Evolutionary conservation across 2,113 vertebrate genomes (phyloP).

Genomic region (Mixornis gularis): DNA sequence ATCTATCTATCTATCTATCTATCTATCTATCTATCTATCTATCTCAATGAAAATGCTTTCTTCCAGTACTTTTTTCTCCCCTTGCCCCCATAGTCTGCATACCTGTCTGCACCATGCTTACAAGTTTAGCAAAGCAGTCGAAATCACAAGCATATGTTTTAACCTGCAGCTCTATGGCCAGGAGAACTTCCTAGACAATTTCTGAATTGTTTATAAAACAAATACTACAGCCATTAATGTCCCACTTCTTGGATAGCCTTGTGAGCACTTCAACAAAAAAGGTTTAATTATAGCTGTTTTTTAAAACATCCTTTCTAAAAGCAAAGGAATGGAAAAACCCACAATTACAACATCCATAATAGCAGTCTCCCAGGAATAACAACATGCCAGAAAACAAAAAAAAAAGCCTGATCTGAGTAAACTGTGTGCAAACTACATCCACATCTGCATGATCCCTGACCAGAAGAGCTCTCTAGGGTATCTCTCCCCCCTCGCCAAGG

Average conservation of each 20-base stretch:
- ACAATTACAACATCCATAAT: neutral
- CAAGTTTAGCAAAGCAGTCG: neutral
- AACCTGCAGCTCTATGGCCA: neutral
- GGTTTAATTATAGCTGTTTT: neutral
- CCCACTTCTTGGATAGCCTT: neutral
- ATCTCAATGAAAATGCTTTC: neutral
- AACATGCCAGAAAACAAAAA: neutral
- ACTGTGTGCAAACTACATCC: neutral
- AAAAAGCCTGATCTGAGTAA: neutral
- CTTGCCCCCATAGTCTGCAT: fast-evolving
- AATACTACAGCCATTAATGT: neutral
- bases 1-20: neutral
- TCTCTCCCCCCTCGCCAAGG: neutral
- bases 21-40: neutral
- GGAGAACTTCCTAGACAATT: neutral
- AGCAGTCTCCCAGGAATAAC: neutral
- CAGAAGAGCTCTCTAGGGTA: neutral
- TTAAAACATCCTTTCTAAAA: neutral
- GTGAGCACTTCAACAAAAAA: neutral
- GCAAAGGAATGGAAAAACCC: neutral
- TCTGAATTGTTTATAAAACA: neutral
- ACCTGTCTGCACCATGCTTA: neutral
- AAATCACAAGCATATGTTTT: neutral
- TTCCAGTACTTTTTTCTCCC: neutral
- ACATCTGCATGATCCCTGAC: neutral